Base-by-base conservation (phyloP, 2,888 invertebrate species). In the Metellina segmentata region DNA sequence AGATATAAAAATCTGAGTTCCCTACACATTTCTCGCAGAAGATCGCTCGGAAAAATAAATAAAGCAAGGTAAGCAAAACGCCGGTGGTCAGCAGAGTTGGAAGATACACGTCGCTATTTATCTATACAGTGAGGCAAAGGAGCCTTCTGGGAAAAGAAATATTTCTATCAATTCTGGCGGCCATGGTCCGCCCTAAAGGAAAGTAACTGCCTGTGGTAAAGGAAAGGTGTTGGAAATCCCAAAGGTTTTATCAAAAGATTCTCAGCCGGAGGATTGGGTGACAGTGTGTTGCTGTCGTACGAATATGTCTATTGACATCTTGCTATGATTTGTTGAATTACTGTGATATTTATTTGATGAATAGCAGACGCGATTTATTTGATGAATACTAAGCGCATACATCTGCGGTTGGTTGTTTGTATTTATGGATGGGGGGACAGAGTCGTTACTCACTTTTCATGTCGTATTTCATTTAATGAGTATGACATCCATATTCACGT, bases 161-260 rank as follows among this genome's bases (percentile, higher is more conserved):
- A 75, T 85, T 85, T 85, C 74, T 85, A 85, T 85, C 75, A 85
- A 85, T 75, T 75, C 85, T 53, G 74, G 34, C 7, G 34, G 6
- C 16, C 11, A 20, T 16, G 61, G 79, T 79, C 53, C 16, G 70
- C 48, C n/a, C 72, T 72, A 19, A 19, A 82, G 85, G 34, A 61
- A 85, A 51, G 74, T 53, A 85, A 75, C 85, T n/a, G 85, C 85
- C 78, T 19, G 34, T 16, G 78, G 77, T 70, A 7, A 78, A 19
- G 13, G 20, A n/a, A n/a, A 48, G 69, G 69, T 71, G 83, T 53
- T 72, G 13, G 53, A 51, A 83, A 83, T 74, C 83, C 74, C 83
- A 5, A 53, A 16, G 85, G 77, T 78, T 86, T 78, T 78, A 86
- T 86, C 85, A 86, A 77, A 86, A 78, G 69, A 78, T 86, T 86